phyloP scores from a whole-genome alignment of 2,113 vertebrate species.

The Patagioenas fasciata region DNA sequence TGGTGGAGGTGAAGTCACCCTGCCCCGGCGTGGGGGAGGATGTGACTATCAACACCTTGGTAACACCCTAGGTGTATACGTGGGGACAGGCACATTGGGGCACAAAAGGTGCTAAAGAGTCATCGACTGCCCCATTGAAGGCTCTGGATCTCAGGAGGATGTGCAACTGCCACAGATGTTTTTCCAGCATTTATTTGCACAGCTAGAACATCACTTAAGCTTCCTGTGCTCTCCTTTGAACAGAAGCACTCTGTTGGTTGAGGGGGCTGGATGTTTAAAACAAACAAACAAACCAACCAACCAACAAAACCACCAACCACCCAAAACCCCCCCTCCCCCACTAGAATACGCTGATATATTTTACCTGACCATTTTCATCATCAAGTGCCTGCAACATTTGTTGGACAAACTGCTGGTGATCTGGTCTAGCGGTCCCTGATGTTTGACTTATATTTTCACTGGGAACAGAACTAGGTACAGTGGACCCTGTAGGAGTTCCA shows the following conservation, averaged over 20 bases:
- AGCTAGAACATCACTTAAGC: background rate
- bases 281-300: background rate
- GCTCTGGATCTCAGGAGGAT: too few species aligned
- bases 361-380: conserved; percentile 79
- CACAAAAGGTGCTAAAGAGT: too few species aligned
- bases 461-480: conserved; percentile 49
- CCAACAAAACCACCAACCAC: background rate
- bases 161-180: background rate
- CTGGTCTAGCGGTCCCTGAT: conserved; percentile 68
- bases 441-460: conserved; percentile 70
- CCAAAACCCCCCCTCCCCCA: background rate
- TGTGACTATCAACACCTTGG: too few species aligned
- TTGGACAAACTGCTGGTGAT: conserved; percentile 85
- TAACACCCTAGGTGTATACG: too few species aligned
- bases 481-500: conserved; percentile 57
- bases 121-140: too few species aligned
- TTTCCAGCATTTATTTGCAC: background rate
- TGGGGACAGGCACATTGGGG: too few species aligned
- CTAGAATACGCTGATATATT: background rate
- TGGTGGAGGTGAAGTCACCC: too few species aligned
- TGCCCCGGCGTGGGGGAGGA: too few species aligned
- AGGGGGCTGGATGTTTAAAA: background rate
- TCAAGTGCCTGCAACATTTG: conserved; percentile 87
- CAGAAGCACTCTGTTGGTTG: background rate
- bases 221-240: background rate